Evolutionary conservation across 2,797 vertebrate species (phyloP).

Genomic region (Ara ararauna): DNA sequence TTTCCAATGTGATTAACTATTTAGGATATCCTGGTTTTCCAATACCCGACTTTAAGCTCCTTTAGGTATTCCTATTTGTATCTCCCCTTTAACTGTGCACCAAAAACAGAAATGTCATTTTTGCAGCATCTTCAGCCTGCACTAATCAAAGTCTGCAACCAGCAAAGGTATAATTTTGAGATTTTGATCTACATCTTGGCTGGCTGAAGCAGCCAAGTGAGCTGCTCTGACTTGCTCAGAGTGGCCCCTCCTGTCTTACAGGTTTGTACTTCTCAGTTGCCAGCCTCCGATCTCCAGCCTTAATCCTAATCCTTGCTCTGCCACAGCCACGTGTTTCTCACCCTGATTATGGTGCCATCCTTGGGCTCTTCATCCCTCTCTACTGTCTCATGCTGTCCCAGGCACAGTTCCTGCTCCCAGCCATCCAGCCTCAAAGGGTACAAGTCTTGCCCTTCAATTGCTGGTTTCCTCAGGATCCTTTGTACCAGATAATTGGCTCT

Average conservation of each 20-base stretch:
- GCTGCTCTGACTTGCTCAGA: background rate
- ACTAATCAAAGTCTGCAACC: background rate
- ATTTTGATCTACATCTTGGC: background rate
- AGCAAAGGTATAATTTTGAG: background rate
- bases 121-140: background rate
- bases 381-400: background rate
- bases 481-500: background rate
- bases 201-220: background rate
- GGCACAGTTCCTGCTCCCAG: background rate
- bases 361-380: background rate
- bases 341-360: background rate
- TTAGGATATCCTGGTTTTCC: background rate
- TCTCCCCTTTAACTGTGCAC: background rate
- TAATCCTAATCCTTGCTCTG: background rate
- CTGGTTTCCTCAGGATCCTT: background rate
- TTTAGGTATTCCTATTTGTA: background rate
- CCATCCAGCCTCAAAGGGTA: background rate
- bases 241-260: background rate
- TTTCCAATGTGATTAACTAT: background rate
- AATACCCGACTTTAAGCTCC: background rate
- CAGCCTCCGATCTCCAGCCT: background rate
- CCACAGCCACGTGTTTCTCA: background rate
- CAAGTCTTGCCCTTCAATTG: background rate
- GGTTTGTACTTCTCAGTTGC: background rate
- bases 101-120: background rate